These are phyloP conservation scores for Adoxophyes honmai DNA, from an alignment of 1,140 invertebrate species.

Conservation along the genomic window DNA sequence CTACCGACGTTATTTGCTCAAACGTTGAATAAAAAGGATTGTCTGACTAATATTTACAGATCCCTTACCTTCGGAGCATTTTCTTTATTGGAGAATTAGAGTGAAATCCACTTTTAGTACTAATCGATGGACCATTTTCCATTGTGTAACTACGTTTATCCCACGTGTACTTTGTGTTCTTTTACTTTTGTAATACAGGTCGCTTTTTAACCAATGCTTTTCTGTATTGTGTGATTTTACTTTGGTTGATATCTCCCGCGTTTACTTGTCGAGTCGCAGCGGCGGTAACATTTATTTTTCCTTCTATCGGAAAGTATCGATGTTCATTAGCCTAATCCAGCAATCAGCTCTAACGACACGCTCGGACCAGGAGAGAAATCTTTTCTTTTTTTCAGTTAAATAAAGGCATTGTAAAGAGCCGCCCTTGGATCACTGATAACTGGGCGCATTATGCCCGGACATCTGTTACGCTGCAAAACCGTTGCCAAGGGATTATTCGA, in stretches of 20 bases:
- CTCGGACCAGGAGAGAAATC: background rate
- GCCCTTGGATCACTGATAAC: conserved; percentile 2
- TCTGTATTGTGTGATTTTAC: no score
- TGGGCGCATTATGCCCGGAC: background rate
- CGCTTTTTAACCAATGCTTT: no score
- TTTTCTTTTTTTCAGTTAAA: conserved; percentile 9
- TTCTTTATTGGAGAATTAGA: conserved; percentile 9
- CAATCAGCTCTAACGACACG: conserved; percentile 15
- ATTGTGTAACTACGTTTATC: conserved; percentile 2
- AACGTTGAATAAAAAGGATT: conserved; percentile 9
- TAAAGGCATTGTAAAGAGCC: conserved; percentile 5
- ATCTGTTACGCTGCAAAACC: conserved; percentile 5
- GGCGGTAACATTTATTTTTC: background rate
- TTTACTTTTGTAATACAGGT: no score
- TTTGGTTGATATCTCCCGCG: no score
- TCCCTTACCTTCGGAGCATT: conserved; percentile 7
- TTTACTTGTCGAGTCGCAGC: no score
- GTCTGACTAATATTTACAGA: conserved; percentile 13
- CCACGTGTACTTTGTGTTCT: no score
- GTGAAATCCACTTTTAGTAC: conserved; percentile 1
- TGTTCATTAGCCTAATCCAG: conserved; percentile 11
- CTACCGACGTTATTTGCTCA: conserved; percentile 2
- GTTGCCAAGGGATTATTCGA: background rate
- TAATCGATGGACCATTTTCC: conserved; percentile 8
- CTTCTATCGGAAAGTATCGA: conserved; percentile 1